phyloP scores from a whole-genome alignment of 2,113 vertebrate genomes.

The Carassius auratus region DNA sequence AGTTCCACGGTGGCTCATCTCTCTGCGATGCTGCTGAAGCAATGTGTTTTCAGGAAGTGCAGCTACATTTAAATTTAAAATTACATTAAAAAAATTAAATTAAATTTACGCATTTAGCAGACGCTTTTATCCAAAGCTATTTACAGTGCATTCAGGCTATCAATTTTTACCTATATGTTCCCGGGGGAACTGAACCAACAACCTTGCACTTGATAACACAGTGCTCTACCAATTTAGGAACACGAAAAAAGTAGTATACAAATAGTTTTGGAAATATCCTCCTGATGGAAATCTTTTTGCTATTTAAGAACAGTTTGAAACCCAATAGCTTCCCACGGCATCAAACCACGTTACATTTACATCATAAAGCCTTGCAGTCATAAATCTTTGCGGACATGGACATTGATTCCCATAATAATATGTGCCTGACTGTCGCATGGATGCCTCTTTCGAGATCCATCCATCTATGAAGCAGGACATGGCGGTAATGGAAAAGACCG shows the following conservation, averaged over 20 bases:
- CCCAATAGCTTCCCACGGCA: not conserved
- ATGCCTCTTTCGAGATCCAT: slow-evolving; percentile 72
- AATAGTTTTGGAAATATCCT: not conserved
- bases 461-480: slow-evolving; percentile 81
- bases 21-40: not conserved
- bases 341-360: slow-evolving; percentile 51
- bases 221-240: no score
- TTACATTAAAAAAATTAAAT: no score
- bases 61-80: not conserved
- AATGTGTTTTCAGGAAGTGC: not conserved
- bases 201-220: no score
- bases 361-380: slow-evolving; percentile 42
- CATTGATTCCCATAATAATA: slow-evolving; percentile 74
- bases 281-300: not conserved
- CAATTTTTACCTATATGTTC: no score
- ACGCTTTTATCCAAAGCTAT: no score
- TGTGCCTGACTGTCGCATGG: slow-evolving; percentile 64
- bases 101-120: no score
- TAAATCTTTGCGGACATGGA: slow-evolving; percentile 73
- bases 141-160: no score
- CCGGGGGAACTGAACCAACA: no score
- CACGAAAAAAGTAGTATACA: not conserved
- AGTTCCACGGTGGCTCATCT: not conserved
- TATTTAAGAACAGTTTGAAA: not conserved
- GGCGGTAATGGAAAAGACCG: slow-evolving; percentile 81